Percentiles rank a stretch among this genome's conserved stretches.
phyloP scores from a whole-genome alignment of 2,113 vertebrate genomes.

The Strix uralensis region DNA sequence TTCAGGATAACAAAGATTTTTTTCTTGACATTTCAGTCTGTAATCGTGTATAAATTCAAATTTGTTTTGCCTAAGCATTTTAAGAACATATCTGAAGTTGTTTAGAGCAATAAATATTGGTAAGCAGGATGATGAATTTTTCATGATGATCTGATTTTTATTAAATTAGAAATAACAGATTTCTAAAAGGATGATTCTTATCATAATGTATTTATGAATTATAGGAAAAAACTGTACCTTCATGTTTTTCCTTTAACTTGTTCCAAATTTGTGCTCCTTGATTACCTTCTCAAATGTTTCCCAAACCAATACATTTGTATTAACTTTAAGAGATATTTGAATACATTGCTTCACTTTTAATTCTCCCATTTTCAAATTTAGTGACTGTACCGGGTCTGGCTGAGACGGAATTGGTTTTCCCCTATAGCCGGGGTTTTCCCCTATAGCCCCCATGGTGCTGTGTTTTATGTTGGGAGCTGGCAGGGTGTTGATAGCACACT shows the following conservation, averaged over 20 bases:
- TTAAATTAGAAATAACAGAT: not conserved
- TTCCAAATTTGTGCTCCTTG: not conserved
- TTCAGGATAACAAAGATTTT: not conserved
- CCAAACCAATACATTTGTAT: not conserved
- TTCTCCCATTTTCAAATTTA: not conserved
- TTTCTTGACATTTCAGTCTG: not conserved
- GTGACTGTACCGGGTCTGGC: too few relatives aligned
- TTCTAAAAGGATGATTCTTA: not conserved
- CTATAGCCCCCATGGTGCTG: too few relatives aligned
- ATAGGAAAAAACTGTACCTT: not conserved
- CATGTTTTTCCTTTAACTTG: not conserved
- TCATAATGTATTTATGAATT: not conserved
- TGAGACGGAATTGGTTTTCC: too few relatives aligned
- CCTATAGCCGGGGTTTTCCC: too few relatives aligned
- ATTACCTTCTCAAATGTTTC: not conserved
- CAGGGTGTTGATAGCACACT: too few relatives aligned
- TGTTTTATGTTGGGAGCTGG: too few relatives aligned
- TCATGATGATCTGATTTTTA: not conserved
- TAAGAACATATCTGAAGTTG: not conserved
- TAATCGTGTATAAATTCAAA: not conserved
- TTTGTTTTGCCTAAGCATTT: not conserved
- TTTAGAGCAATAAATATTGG: not conserved
- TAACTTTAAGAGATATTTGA: not conserved
- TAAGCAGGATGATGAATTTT: not conserved
- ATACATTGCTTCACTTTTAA: not conserved